Conservation (phyloP, 2,113 vertebrate genomes). For the Nibea coibor region DNA sequence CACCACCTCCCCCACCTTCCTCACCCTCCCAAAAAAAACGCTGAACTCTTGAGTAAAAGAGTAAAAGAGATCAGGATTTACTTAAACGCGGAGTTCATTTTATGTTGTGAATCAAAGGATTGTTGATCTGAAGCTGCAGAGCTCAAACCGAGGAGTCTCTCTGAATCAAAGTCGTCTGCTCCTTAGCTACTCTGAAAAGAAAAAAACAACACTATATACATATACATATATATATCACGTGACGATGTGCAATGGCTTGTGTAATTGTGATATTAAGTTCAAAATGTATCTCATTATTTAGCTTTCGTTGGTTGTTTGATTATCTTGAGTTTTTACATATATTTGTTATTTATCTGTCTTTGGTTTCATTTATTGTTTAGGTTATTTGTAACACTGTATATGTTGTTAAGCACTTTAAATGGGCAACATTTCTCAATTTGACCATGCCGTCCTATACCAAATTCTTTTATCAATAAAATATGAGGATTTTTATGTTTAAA, state of each 20-base stretch:
- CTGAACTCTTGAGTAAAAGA: constrained; percentile 49
- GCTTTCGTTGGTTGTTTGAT: constrained; percentile 81
- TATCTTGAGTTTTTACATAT: constrained; percentile 79
- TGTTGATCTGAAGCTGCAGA: constrained; percentile 61
- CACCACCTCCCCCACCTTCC: not conserved
- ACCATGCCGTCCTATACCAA: constrained; percentile 72
- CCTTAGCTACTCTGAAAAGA: constrained; percentile 80
- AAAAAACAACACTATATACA: constrained; percentile 61
- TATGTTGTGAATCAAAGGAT: constrained; percentile 62
- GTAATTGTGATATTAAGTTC: constrained; percentile 87
- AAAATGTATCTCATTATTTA: constrained; percentile 80
- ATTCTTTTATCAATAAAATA: constrained; percentile 49
- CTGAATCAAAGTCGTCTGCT: constrained; percentile 77
- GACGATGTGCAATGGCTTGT: constrained; percentile 96
- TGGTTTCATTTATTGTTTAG: constrained; percentile 62
- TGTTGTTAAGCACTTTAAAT: constrained; percentile 86
- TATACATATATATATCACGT: constrained; percentile 79
- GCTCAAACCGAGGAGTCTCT: constrained; percentile 68
- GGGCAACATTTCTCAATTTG: constrained; percentile 73
- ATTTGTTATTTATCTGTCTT: constrained; percentile 65
- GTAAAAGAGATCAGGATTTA: constrained; percentile 49
- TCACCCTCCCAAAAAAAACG: constrained; percentile 4
- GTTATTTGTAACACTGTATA: constrained; percentile 72
- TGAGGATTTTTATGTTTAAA: constrained; percentile 47
- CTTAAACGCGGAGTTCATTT: constrained; percentile 27